Percentiles rank a stretch among this genome's conserved stretches.
These are phyloP conservation scores for Octodon degus DNA, from an alignment of 2,113 vertebrate genomes.

Conservation along the genomic window DNA sequence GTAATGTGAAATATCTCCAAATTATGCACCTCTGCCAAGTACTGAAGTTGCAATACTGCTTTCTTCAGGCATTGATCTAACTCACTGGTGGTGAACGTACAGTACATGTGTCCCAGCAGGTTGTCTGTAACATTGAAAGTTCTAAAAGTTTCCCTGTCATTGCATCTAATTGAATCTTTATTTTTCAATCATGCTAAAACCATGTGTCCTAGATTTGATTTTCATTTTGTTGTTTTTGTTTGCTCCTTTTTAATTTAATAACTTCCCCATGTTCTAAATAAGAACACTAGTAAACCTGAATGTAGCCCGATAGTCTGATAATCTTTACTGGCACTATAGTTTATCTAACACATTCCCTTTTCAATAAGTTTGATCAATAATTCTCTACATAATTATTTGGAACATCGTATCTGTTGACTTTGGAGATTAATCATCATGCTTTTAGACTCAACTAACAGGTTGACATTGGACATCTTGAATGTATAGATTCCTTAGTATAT, in stretches of 20 bases:
- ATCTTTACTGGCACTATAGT: not conserved
- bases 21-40: fast-evolving
- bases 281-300: not conserved
- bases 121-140: not conserved
- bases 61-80: not conserved
- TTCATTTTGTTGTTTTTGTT: not conserved
- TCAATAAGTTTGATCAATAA: slow-evolving; percentile 18
- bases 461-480: slow-evolving; percentile 53
- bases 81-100: not conserved
- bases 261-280: not conserved
- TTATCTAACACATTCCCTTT: not conserved
- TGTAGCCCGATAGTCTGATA: not conserved
- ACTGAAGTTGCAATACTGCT: not conserved
- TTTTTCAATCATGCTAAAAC: not conserved
- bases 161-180: not conserved
- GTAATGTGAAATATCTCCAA: not conserved
- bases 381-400: slow-evolving; percentile 52
- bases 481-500: slow-evolving; percentile 65
- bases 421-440: slow-evolving; percentile 19
- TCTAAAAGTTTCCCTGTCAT: not conserved
- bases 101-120: not conserved
- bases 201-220: not conserved
- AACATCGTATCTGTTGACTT: not conserved
- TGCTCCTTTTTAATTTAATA: not conserved
- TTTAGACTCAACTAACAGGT: slow-evolving; percentile 6